Evolutionary conservation across 1,140 invertebrate genomes (phyloP).

Genomic region (Drosophila mauritiana): DNA sequence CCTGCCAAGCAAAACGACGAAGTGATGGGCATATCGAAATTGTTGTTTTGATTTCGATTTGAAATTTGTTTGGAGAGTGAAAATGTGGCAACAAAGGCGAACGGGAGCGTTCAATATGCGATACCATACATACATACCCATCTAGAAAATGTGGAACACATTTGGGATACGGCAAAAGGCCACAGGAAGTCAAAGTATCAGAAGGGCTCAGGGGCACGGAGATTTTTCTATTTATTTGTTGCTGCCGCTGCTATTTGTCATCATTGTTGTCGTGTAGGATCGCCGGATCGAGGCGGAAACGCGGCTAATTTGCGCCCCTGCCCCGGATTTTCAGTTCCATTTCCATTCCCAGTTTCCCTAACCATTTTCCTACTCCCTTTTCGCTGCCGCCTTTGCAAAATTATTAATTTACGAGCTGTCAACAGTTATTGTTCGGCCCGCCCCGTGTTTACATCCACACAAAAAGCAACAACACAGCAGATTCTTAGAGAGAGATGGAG

Average conservation of each 20-base stretch:
- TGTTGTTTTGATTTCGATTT: constrained; percentile 74
- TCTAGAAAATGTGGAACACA: neutral
- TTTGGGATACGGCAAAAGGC: constrained; percentile 45
- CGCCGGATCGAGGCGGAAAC: constrained; percentile 70
- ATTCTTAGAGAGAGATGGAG: neutral
- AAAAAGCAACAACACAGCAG: constrained; percentile 37
- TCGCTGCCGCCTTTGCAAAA: constrained; percentile 58
- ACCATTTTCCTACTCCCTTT: neutral
- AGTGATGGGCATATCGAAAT: constrained; percentile 65
- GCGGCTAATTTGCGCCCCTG: constrained; percentile 76
- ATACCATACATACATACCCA: neutral
- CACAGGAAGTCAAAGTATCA: constrained; percentile 82
- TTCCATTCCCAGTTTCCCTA: too few relatives aligned
- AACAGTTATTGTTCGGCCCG: constrained; percentile 75
- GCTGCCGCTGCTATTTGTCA: constrained; percentile 43
- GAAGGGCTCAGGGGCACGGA: constrained; percentile 18
- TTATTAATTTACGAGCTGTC: constrained; percentile 83
- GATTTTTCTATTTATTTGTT: constrained; percentile 49
- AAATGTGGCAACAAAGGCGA: constrained; percentile 21
- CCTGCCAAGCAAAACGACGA: constrained; percentile 36
- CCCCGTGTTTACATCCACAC: constrained; percentile 73
- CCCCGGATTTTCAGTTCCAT: constrained; percentile 1
- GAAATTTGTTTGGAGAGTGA: constrained; percentile 60
- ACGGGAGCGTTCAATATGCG: neutral
- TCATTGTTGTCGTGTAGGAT: constrained; percentile 40